Evolutionary conservation across 2,797 vertebrate genomes (phyloP), one percentile per base, ranked within the genome.

Genomic region (Premnoplex brunnescens): DNA sequence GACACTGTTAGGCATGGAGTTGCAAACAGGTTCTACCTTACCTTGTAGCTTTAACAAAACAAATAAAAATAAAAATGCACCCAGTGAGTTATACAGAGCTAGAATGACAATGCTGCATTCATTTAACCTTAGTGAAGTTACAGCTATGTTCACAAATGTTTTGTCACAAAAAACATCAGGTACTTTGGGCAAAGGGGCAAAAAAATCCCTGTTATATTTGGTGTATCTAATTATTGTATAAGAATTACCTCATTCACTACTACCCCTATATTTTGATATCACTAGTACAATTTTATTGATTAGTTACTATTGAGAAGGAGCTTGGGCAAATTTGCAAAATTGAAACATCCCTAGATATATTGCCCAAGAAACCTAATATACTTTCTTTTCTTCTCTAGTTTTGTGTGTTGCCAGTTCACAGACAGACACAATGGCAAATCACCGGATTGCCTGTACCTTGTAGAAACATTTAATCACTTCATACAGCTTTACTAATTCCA

Each of bases 21-120:
- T 80, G 48, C 0, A 15, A 66, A 32, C 18, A 36, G 41, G 9
- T 60, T 87, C 13, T 67, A n/a, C 22, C 67, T 91, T 80, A 66
- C 12, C 7, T 19, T 55, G 12, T 26, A 78, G 19, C 22, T 78
- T 20, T 41, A 80, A 59, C 3, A 63, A 89, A 73, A 32, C 8
- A 66, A 32, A 73, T 3, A 46, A 37, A 32, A 39, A 16, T 3
- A 43, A 69, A 37, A 37, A 0, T 8, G 7, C 6, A 39, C 2
- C 4, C n/a, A 7, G 2, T 28, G 23, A 49, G 7, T 69, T 84
- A 84, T 52, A 19, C 41, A 46, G 10, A 83, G 7, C 10, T 59
- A 41, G 15, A 6, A 58, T 52, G 26, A 52, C 17, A 67, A 67
- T 80, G 14, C 14, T 83, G 4, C 67, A 7, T 71, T 67, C 17